Evolutionary conservation across 64 coral and sea anemone species (phyloP), one percentile per base, ranked within the genome.

Genomic region (Actinia tenebrosa): DNA sequence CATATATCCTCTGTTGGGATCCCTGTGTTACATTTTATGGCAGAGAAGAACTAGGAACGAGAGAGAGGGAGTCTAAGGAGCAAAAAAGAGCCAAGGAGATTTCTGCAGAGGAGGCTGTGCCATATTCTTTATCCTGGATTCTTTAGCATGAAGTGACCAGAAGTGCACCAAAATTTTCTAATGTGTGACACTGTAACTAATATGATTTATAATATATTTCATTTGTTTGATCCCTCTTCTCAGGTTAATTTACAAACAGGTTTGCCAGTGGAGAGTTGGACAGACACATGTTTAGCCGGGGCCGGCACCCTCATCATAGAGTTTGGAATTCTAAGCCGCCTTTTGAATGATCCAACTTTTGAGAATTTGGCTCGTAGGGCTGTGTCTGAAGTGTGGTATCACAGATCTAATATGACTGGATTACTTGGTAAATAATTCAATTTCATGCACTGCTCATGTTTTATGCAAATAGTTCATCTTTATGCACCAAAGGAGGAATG

Each of bases 261-360:
- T 47, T 86, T 86, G 26, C 86, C 94, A 84, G 86, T 81, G 26
- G 84, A 77, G 3, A 82, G 78, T 47, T 60, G 83, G 14, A 89
- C 64, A 27, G 89, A 95, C 37, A 99, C 97, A 9, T 99, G 97
- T 55, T 92, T 89, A 44, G 91, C 97, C 23, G 97, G 97, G 23
- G 97, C 93, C 30, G 97, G 93, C 17, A 95, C 93, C 43, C 56
- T 99, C 47, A 37, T 99, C 17, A 75, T 99, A 83, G 97, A 99
- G 44, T 99, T 99, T 95, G 97, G 97, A 19, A 88, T 94, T 45
- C 86, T 99, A 2, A 99, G 97, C 69, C 86, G 97, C 60, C 56
- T 99, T 17, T 66, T 99, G 56, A 93, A 93, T n/a, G 97, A 99
- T 46, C 97, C 97, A 64, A 92, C 91, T 3, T 99, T 92, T 95